A percentile compares a stretch with the other conserved stretches of the same genome.
Evolutionary conservation across 2,888 invertebrate species (phyloP).

Genomic region (Aspidiotus rigidus): DNA sequence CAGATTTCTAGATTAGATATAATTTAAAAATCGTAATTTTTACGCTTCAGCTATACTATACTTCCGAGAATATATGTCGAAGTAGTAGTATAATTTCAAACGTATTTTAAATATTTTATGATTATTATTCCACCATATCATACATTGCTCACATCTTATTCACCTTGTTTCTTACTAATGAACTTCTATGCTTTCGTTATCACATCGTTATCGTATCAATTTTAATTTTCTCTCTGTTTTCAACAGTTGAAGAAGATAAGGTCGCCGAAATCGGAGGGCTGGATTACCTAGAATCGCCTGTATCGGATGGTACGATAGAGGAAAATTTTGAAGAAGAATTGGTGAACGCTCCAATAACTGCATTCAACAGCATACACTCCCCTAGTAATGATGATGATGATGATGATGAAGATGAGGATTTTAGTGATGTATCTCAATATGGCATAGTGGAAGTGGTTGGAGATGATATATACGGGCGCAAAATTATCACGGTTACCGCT

Average conservation of each 20-base stretch:
- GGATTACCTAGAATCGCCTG: slow-evolving; percentile 56
- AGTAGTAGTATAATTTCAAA: too few species aligned
- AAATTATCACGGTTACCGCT: slow-evolving; percentile 93
- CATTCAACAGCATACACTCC: slow-evolving; percentile 23
- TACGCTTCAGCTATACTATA: too few species aligned
- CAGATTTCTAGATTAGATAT: too few species aligned
- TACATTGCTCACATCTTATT: too few species aligned
- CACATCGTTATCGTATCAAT: too few species aligned
- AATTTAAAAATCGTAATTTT: too few species aligned
- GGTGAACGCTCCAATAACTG: slow-evolving; percentile 51
- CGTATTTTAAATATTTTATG: too few species aligned
- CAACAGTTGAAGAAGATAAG: slow-evolving; percentile 28
- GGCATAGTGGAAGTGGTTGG: slow-evolving; percentile 77
- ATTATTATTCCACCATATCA: too few species aligned
- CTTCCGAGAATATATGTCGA: too few species aligned
- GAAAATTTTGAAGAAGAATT: slow-evolving; percentile 85
- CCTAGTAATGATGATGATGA: slow-evolving; percentile 11
- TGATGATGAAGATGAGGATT: slow-evolving; percentile 49
- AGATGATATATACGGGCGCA: slow-evolving; percentile 74
- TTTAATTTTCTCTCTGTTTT: neutral
- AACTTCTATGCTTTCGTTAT: too few species aligned
- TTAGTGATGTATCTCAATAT: slow-evolving; percentile 60
- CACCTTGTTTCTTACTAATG: too few species aligned
- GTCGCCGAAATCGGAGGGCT: slow-evolving; percentile 38
- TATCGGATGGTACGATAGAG: slow-evolving; percentile 78